phyloP scores from a whole-genome alignment of 2,797 vertebrate species.

The Limosa lapponica region DNA sequence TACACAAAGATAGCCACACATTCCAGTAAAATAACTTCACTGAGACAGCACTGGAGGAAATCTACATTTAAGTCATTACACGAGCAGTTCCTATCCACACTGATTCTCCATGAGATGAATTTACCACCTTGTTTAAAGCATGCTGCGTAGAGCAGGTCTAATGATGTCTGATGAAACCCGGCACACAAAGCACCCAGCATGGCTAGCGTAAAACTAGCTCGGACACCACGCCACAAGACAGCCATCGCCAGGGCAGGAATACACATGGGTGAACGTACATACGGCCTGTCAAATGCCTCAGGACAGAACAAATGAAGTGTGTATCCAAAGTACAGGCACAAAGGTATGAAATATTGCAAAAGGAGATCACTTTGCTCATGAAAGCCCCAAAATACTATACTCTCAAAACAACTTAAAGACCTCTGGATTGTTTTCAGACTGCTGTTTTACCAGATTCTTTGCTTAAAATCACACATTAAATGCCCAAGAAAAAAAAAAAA shows the following conservation, averaged over 20 bases:
- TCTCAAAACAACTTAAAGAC: neutral
- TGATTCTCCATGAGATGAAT: neutral
- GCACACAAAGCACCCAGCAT: accelerated
- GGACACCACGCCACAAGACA: neutral
- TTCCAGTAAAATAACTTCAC: neutral
- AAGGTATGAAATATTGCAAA: neutral
- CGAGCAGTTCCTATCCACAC: neutral
- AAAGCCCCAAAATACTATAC: neutral
- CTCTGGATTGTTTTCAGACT: neutral
- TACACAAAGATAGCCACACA: neutral
- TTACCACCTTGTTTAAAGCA: neutral
- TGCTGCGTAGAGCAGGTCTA: neutral
- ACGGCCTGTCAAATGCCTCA: neutral
- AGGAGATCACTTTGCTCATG: neutral
- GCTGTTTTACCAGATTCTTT: neutral
- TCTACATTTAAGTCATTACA: neutral
- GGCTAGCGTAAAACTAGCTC: neutral
- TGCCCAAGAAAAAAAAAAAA: neutral
- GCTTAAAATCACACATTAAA: neutral
- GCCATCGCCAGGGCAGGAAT: neutral
- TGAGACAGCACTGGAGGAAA: neutral
- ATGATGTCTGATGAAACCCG: accelerated
- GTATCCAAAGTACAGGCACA: neutral
- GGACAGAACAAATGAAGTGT: neutral
- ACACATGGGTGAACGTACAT: accelerated